Base-by-base conservation (phyloP, 2,797 vertebrate genomes). In the Micropoecilia bifurca region DNA sequence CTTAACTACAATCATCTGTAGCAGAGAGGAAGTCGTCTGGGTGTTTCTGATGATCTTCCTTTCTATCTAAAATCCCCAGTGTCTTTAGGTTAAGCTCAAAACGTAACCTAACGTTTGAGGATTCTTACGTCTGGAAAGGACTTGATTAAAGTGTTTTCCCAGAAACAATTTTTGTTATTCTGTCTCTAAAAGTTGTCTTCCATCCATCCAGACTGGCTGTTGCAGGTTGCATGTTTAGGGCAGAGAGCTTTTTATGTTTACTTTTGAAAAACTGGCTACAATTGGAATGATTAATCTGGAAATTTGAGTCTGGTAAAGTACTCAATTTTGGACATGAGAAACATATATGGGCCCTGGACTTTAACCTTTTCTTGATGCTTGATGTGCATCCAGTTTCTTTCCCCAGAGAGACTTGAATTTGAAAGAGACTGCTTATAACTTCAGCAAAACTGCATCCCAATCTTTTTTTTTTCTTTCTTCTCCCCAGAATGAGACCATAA, bases 1-100 rank as follows among this genome's bases (percentile, higher is more conserved):
- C 68, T 71, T 45, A 71, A 71, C 68, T 71, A 25, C 68, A 71
- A 71, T 71, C 68, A 71, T 71, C 68, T 71, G 41, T 3, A 8
- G 41, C 68, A 45, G 68, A 71, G 22, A 71, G 10, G 4, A 22
- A 68, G 20, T 43, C 22, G 12, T 71, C 39, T 45, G 68, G 41
- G 68, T 43, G 22, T 45, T 71, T 45, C 20, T 68, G 63, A 68
- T 13, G 63, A 72, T 18, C 16, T 25, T 50, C 30, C 28, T n/a
- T 28, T 30, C 28, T 73, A 8, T 13, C 10, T 33, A 53, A 50
- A 33, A 16, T 48, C 45, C 18, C 14, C 45, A 12, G 16, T 30
- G 28, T 72, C 69, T 46, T 47, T 47, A 28, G 5, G 10, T 48
- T 33, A 9, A 33, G 14, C 18, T 3, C 30, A 2, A 22, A 73